These are phyloP conservation scores for Mythimna loreyi DNA, from an alignment of 2,888 invertebrate species.

Conservation along the genomic window DNA sequence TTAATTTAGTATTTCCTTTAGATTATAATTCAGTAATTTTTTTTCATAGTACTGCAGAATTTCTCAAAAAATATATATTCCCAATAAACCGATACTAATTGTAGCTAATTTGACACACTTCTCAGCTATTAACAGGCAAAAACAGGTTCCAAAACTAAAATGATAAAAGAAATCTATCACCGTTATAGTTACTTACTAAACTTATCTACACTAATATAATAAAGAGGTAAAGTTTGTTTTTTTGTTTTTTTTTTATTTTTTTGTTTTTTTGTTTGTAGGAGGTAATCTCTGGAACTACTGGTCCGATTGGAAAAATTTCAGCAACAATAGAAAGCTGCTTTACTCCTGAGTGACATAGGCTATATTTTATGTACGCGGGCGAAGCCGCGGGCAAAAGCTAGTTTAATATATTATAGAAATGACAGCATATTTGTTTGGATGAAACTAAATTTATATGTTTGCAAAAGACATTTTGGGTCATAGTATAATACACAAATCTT, in stretches of 20 bases:
- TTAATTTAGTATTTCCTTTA: background rate
- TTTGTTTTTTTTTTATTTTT: too few species aligned
- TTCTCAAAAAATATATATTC: constrained; percentile 21
- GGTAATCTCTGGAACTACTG: too few species aligned
- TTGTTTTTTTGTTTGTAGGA: too few species aligned
- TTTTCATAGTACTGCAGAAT: constrained; percentile 21
- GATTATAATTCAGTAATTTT: constrained; percentile 5
- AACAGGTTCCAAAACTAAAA: constrained; percentile 60
- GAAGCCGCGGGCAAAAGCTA: too few species aligned
- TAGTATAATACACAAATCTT: constrained; percentile 6
- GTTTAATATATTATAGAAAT: constrained; percentile 77
- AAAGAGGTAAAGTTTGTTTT: too few species aligned
- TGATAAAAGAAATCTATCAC: constrained; percentile 37
- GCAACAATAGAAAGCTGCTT: too few species aligned
- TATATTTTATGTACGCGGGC: too few species aligned
- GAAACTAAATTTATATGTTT: constrained; percentile 48
- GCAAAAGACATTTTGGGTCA: constrained; percentile 42
- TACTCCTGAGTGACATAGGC: too few species aligned
- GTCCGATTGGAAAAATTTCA: too few species aligned
- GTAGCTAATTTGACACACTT: constrained; percentile 71
- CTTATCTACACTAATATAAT: too few species aligned
- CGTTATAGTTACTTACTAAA: constrained; percentile 67
- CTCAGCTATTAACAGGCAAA: constrained; percentile 63
- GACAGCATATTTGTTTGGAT: constrained; percentile 65
- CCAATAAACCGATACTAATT: constrained; percentile 60